A percentile compares a stretch with the other conserved stretches of the same genome.
Conservation (phyloP, 2,888 invertebrate genomes). For the Crematogaster levior region DNA sequence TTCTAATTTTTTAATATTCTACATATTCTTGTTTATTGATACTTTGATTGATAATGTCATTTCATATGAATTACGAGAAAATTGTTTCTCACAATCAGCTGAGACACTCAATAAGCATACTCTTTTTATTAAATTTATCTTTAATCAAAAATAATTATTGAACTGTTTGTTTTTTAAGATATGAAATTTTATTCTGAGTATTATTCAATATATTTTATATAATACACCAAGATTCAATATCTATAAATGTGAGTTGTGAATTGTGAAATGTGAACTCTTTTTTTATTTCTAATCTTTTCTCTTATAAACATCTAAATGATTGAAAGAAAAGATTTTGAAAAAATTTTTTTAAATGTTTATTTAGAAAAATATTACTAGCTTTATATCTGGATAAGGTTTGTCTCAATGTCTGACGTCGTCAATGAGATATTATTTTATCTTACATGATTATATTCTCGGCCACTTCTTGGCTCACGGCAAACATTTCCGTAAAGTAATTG, state of each 20-base stretch:
- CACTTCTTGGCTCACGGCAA: conserved; percentile 34
- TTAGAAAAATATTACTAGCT: neutral
- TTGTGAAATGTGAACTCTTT: neutral
- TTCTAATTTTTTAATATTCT: neutral
- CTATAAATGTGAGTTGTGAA: neutral
- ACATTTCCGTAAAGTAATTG: conserved; percentile 61
- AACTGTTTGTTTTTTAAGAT: neutral
- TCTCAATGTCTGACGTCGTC: neutral
- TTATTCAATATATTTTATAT: neutral
- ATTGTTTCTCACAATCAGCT: neutral
- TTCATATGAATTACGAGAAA: neutral
- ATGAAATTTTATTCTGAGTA: neutral
- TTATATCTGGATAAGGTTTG: neutral
- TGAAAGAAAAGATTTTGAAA: neutral
- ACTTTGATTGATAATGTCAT: neutral
- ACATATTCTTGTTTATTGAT: neutral
- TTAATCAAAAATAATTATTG: neutral
- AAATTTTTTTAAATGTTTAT: neutral
- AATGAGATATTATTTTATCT: neutral
- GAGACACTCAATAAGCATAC: neutral
- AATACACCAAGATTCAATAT: neutral
- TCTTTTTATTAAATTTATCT: neutral
- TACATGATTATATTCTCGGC: neutral
- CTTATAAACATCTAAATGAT: neutral
- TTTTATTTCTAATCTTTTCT: neutral